Conservation (phyloP, 2,113 vertebrate species). For the Petaurus breviceps region DNA sequence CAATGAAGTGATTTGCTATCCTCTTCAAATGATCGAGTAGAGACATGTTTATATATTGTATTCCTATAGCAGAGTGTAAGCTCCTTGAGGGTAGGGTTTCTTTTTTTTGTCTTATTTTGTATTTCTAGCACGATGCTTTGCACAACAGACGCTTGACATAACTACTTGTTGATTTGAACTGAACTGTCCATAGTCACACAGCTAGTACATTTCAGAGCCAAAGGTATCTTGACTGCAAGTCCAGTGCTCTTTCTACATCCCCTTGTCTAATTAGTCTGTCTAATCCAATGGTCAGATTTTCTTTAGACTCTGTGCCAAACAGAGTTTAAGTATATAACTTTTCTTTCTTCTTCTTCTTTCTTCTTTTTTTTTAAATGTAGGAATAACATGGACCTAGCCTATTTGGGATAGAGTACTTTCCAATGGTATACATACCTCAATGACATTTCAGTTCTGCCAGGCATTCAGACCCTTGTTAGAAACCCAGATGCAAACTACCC, state of each 20-base stretch:
- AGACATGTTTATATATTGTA: neutral
- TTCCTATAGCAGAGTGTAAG: neutral
- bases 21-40: neutral
- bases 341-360: neutral
- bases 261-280: neutral
- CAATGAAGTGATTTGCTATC: neutral
- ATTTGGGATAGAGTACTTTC: neutral
- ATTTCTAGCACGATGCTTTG: neutral
- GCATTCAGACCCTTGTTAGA: neutral
- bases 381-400: neutral
- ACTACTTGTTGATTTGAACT: neutral
- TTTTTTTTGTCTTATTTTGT: neutral
- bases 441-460: neutral
- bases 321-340: neutral
- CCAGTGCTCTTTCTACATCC: neutral
- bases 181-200: neutral
- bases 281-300: neutral
- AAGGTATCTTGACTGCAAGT: neutral
- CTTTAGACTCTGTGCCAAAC: neutral
- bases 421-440: neutral
- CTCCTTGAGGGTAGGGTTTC: neutral
- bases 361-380: neutral
- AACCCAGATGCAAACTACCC: neutral
- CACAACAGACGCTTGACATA: neutral
- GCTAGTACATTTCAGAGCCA: neutral